Conservation (phyloP, 2,797 vertebrate species). For the Siniperca undulata region DNA sequence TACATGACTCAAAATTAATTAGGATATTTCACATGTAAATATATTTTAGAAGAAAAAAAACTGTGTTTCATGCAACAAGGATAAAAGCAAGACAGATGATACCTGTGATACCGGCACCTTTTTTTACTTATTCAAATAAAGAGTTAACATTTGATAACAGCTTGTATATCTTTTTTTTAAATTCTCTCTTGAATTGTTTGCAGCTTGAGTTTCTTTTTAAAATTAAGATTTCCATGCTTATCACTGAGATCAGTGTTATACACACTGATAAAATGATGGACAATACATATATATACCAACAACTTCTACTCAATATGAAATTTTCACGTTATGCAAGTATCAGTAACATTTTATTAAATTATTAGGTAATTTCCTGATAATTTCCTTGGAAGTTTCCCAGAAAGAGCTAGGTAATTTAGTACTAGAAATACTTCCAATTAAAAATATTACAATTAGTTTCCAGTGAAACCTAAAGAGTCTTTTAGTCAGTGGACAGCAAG, state of each 20-base stretch:
- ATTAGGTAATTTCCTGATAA: not conserved
- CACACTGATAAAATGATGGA: not conserved
- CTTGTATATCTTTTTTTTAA: conserved; percentile 67
- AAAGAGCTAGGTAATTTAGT: not conserved
- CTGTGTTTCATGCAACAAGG: conserved; percentile 82
- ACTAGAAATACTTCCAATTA: not conserved
- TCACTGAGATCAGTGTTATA: not conserved
- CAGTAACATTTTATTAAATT: not conserved
- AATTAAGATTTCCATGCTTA: not conserved
- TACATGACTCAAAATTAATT: conserved; percentile 84
- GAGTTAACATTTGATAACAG: conserved; percentile 89
- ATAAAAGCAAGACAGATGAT: conserved; percentile 80
- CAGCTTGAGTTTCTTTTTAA: not conserved
- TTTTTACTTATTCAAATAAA: conserved; percentile 92
- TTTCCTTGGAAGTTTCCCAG: not conserved
- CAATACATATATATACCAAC: not conserved
- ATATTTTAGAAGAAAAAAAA: conserved; percentile 80
- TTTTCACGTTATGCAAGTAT: not conserved
- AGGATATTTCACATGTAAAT: conserved; percentile 86
- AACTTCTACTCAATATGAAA: not conserved
- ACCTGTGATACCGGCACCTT: conserved; percentile 89
- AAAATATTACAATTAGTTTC: not conserved
- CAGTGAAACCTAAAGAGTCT: not conserved
- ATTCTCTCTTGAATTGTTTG: conserved; percentile 1
- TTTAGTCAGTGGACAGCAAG: not conserved